phyloP scores from a whole-genome alignment of 2,113 vertebrate genomes.

The Brachypteracias leptosomus region DNA sequence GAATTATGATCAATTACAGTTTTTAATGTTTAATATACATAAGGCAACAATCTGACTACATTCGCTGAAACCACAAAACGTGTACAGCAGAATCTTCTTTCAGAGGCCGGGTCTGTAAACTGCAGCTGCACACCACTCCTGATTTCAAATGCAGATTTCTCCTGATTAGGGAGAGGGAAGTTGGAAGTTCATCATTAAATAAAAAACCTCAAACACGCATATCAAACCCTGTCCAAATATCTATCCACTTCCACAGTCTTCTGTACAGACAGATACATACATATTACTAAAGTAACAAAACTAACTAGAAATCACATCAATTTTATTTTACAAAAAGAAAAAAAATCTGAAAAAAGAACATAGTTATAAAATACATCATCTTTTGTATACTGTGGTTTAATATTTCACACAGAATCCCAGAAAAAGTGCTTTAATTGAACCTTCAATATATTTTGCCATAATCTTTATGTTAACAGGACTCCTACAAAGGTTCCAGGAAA shows the following conservation, averaged over 20 bases:
- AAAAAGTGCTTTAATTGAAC: constrained; percentile 60
- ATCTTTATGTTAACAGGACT: constrained; percentile 75
- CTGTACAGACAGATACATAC: not conserved
- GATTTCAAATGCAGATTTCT: constrained; percentile 34
- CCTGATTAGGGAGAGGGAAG: constrained; percentile 52
- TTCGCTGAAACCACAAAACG: not conserved
- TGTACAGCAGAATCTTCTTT: not conserved
- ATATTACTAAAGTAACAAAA: not conserved
- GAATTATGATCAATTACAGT: not conserved
- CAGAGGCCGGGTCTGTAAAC: not conserved
- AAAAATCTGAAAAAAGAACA: not conserved
- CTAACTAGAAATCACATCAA: not conserved
- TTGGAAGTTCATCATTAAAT: constrained; percentile 24
- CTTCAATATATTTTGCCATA: constrained; percentile 58
- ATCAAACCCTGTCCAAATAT: not conserved
- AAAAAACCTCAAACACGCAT: not conserved
- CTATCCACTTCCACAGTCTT: not conserved
- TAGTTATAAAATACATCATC: constrained; percentile 19
- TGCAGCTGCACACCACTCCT: constrained; percentile 34
- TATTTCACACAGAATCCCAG: constrained; percentile 56
- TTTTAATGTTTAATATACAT: constrained; percentile 6
- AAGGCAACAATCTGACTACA: not conserved
- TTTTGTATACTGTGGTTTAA: constrained; percentile 21
- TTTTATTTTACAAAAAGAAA: not conserved
- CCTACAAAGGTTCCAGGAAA: constrained; percentile 75